Percentiles rank a stretch among this genome's conserved stretches.
Evolutionary conservation across 2,888 invertebrate genomes (phyloP).

Genomic region (Andrena dorsata): DNA sequence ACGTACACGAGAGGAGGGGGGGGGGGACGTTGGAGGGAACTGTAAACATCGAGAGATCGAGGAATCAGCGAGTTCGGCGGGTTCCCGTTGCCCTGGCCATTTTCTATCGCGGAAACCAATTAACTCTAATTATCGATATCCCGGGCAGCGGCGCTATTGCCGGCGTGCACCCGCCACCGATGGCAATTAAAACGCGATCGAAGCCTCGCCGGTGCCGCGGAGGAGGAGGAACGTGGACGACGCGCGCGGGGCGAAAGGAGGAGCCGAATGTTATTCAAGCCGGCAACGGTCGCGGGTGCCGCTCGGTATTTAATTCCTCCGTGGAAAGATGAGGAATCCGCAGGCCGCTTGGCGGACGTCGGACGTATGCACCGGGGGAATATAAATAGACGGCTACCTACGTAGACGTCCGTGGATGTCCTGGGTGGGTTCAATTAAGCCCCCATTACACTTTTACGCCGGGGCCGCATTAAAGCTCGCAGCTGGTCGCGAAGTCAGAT

Average conservation of each 20-base stretch:
- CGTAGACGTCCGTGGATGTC: slow-evolving; percentile 70
- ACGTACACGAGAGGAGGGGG: background rate
- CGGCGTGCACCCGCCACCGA: slow-evolving; percentile 15
- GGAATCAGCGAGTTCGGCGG: slow-evolving; percentile 27
- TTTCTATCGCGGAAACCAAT: slow-evolving; percentile 56
- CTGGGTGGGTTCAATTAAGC: slow-evolving; percentile 78
- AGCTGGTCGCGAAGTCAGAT: slow-evolving; percentile 75
- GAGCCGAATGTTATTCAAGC: background rate
- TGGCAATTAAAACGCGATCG: slow-evolving; percentile 57
- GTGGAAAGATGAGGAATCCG: slow-evolving; percentile 12
- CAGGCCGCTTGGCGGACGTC: slow-evolving; percentile 2
- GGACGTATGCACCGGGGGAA: slow-evolving; percentile 52
- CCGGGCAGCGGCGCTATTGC: slow-evolving; percentile 43
- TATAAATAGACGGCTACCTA: slow-evolving; percentile 72
- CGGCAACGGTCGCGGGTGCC: background rate
- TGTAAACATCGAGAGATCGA: slow-evolving; percentile 26
- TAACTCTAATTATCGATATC: slow-evolving; percentile 59
- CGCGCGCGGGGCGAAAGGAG: background rate
- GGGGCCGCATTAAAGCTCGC: slow-evolving; percentile 75
- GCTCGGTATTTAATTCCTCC: slow-evolving; percentile 15
- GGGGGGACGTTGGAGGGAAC: background rate
- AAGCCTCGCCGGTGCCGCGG: background rate
- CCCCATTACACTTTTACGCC: slow-evolving; percentile 77
- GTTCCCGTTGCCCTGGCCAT: slow-evolving; percentile 20
- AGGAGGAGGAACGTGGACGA: background rate